Evolutionary conservation across 2,888 invertebrate species (phyloP).

Genomic region (Cheilosia vulpina): DNA sequence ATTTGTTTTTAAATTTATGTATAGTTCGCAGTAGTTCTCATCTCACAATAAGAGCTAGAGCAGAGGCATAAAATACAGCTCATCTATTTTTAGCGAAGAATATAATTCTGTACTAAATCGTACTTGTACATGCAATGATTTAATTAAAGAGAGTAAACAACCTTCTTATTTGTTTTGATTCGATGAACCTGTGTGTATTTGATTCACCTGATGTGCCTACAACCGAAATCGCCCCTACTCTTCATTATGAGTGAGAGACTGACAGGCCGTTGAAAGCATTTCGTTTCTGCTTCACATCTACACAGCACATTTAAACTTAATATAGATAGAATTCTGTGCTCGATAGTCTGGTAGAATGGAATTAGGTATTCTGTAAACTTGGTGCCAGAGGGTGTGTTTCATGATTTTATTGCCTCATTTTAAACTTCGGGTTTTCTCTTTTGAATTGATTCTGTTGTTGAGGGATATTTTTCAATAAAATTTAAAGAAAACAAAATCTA

Average conservation of each 20-base stretch:
- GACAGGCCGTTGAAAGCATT: not conserved
- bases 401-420: too few species aligned
- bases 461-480: too few species aligned
- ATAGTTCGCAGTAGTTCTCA: constrained; percentile 42
- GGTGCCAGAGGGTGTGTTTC: too few species aligned
- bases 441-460: too few species aligned
- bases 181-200: constrained; percentile 38
- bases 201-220: constrained; percentile 24
- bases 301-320: constrained; percentile 28
- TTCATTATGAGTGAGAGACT: not conserved
- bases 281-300: not conserved
- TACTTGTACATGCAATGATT: constrained; percentile 25
- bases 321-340: not conserved
- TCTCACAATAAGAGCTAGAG: constrained; percentile 42
- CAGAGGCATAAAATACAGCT: not conserved
- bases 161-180: constrained; percentile 52
- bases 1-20: constrained; percentile 48
- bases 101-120: constrained; percentile 50
- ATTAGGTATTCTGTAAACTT: too few species aligned
- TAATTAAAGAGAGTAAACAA: constrained; percentile 31
- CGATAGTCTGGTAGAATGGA: too few species aligned
- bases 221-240: too few species aligned
- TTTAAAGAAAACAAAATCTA: too few species aligned
- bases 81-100: constrained; percentile 57
- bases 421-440: too few species aligned